Evolutionary conservation across 2,888 invertebrate species (phyloP), one percentile per base, ranked within the genome.

Genomic region (Stenolophus ochropezus): DNA sequence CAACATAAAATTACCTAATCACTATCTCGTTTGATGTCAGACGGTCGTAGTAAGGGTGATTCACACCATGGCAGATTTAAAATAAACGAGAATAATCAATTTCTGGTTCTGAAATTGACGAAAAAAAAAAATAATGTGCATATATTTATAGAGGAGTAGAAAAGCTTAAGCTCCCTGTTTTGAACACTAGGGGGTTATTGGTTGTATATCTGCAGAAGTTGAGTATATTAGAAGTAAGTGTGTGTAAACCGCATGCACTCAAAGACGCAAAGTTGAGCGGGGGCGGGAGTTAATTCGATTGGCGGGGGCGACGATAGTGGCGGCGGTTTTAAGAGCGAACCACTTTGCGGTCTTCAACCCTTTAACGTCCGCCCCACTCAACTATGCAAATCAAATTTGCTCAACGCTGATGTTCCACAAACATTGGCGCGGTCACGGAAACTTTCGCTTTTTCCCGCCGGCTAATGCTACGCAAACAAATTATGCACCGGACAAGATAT

Each of bases 271-370:
- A 76, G 23, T 65, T 65, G 18, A n/a, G 11, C 42, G 27, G 25
- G 27, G 23, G 6, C 18, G 23, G 49, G 25, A 77, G 77, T 77
- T 77, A 77, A 77, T 77, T 61, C 77, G 77, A 77, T 77, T 77
- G 33, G 47, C 11, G 61, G 20, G 2, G 61, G 47, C 42, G 53
- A 6, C 20, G 56, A 11, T 11, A 42, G 33, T 42, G 20, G 11
- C 11, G 56, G 1, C 47, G 77, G 61, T 77, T 77, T 77, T 77
- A 77, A 77, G 77, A 77, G 77, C 77, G 77, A 77, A 77, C 77
- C 77, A 77, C 77, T 77, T 77, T 77, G 77, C 77, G 77, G 77
- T 77, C 61, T 77, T 61, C 77, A 77, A 23, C 56, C 77, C 77
- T 77, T 77, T 77, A 58, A 33, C 65, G 27, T n/a, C 33, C 65